A percentile compares a stretch with the other conserved stretches of the same genome.
These are phyloP conservation scores for Lithodes maja DNA, from an alignment of 2,888 invertebrate genomes.

Conservation along the genomic window DNA sequence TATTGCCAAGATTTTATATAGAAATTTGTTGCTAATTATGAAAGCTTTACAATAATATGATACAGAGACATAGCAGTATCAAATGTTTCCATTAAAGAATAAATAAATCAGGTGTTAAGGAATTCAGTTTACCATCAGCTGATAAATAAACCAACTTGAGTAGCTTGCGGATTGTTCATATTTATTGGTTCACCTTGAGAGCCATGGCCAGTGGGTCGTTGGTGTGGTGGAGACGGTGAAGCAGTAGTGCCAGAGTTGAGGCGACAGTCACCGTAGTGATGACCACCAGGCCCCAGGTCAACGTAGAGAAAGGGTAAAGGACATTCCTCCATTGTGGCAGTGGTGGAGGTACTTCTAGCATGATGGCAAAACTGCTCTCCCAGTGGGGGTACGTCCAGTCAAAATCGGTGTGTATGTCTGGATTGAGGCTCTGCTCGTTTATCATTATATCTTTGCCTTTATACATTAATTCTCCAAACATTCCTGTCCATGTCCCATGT, in stretches of 20 bases:
- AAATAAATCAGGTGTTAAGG: too few relatives aligned
- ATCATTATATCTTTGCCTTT: conserved; percentile 37
- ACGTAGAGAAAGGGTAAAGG: conserved; percentile 47
- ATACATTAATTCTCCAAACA: conserved; percentile 54
- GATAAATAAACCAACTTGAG: too few relatives aligned
- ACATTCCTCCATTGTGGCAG: conserved; percentile 50
- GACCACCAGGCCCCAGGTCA: conserved; percentile 37
- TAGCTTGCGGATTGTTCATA: too few relatives aligned
- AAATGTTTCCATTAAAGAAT: too few relatives aligned
- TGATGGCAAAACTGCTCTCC: conserved; percentile 38
- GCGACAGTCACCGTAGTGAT: background rate
- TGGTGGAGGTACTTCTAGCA: conserved; percentile 44
- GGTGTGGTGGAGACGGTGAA: background rate
- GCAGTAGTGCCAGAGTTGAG: background rate
- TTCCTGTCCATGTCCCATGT: conserved; percentile 61
- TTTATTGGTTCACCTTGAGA: conserved; percentile 5
- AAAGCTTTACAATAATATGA: too few relatives aligned
- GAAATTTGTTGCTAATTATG: too few relatives aligned
- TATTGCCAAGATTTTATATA: too few relatives aligned
- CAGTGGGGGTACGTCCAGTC: conserved; percentile 52
- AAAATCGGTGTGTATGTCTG: conserved; percentile 26
- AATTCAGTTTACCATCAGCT: too few relatives aligned
- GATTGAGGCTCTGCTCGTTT: conserved; percentile 31
- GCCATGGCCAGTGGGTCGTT: background rate
- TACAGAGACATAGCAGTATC: too few relatives aligned